These are phyloP conservation scores for Sericinus montela DNA, from an alignment of 2,888 invertebrate genomes.

Conservation along the genomic window DNA sequence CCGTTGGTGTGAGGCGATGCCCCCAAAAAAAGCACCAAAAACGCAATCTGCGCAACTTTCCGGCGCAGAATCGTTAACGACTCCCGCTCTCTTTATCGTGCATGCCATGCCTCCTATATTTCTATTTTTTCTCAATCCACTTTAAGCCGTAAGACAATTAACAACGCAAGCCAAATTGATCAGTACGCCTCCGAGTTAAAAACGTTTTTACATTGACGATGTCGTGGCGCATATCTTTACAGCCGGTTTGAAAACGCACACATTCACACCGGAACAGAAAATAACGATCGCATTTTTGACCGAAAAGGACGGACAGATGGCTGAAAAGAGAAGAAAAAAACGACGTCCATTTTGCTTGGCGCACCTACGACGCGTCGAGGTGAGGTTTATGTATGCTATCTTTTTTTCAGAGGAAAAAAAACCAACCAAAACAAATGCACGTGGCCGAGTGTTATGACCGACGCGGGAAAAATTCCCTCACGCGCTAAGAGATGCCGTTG, in stretches of 20 bases:
- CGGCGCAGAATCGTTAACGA: conserved; percentile 81
- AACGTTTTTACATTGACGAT: conserved; percentile 27
- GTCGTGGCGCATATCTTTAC: conserved; percentile 49
- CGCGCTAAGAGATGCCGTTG: conserved; percentile 74
- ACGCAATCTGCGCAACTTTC: conserved; percentile 80
- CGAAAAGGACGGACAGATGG: conserved; percentile 79
- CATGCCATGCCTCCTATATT: conserved; percentile 77
- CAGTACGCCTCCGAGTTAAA: conserved; percentile 20
- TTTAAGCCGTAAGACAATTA: conserved; percentile 68
- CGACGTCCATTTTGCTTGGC: conserved; percentile 78
- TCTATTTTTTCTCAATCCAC: conserved; percentile 75
- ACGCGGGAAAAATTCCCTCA: conserved; percentile 63
- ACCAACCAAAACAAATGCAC: conserved; percentile 79
- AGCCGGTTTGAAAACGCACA: conserved; percentile 64
- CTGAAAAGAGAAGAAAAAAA: conserved; percentile 80
- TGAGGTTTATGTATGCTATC: conserved; percentile 72
- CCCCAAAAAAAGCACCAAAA: conserved; percentile 81
- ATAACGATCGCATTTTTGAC: conserved; percentile 81
- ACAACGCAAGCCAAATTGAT: conserved; percentile 30
- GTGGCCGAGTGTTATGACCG: conserved; percentile 78
- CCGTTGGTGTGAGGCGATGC: conserved; percentile 75
- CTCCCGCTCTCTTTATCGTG: conserved; percentile 78
- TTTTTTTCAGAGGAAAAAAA: conserved; percentile 71
- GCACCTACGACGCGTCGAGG: conserved; percentile 66
- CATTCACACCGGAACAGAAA: conserved; percentile 75